Evolutionary conservation across 2,888 invertebrate genomes (phyloP).

Genomic region (Orthonevra nobilis): DNA sequence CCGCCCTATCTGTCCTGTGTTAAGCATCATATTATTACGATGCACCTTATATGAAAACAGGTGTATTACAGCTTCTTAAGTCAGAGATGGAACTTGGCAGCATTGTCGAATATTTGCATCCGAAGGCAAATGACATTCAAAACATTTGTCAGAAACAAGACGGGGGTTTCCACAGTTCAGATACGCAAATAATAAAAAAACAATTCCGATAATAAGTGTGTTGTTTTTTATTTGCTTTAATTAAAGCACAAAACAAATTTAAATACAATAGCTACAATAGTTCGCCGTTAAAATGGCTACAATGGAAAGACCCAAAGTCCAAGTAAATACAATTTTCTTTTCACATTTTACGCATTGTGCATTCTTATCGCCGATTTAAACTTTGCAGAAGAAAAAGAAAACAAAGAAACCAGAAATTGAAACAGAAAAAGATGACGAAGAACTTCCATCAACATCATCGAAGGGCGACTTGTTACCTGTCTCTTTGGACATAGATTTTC

Average conservation of each 20-base stretch:
- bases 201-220: slow-evolving; percentile 5
- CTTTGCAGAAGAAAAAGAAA: slow-evolving; percentile 73
- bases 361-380: slow-evolving; percentile 30
- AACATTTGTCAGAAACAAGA: slow-evolving; percentile 17
- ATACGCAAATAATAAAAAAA: slow-evolving; percentile 42
- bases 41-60: too few relatives aligned
- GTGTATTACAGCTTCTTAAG: too few relatives aligned
- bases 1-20: too few relatives aligned
- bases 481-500: slow-evolving; percentile 59
- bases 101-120: slow-evolving; percentile 16
- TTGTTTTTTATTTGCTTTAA: slow-evolving; percentile 38
- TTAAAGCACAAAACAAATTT: slow-evolving; percentile 11
- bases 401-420: slow-evolving; percentile 57
- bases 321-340: slow-evolving; percentile 72
- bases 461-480: too few relatives aligned
- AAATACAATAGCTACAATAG: neutral
- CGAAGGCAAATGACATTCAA: neutral
- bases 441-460: slow-evolving; percentile 25
- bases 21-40: too few relatives aligned
- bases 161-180: slow-evolving; percentile 3
- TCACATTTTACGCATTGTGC: neutral
- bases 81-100: too few relatives aligned
- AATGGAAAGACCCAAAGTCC: slow-evolving; percentile 77
- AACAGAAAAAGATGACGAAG: slow-evolving; percentile 63
- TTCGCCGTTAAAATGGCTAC: slow-evolving; percentile 76